phyloP scores from a whole-genome alignment of 2,888 invertebrate species.

The Hydraecia micacea region DNA sequence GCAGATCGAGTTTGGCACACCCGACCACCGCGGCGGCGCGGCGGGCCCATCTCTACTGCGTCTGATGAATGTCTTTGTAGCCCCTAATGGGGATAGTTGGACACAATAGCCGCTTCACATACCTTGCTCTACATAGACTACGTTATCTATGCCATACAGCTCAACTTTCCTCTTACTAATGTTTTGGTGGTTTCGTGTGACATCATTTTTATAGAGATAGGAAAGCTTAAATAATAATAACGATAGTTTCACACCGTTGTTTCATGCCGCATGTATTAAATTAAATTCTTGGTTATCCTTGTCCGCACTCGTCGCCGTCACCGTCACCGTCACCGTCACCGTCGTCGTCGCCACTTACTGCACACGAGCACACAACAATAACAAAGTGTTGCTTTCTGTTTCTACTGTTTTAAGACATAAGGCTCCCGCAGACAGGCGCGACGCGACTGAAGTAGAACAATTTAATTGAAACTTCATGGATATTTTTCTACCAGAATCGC shows the following conservation, averaged over 20 bases:
- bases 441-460: too few species aligned
- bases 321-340: not conserved
- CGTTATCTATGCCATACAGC: conserved; percentile 9
- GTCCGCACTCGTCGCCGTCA: not conserved
- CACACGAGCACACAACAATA: not conserved
- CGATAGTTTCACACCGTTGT: not conserved
- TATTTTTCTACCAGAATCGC: too few species aligned
- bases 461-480: too few species aligned
- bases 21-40: not conserved
- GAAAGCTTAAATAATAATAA: not conserved
- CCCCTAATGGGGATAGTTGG: conserved; percentile 49
- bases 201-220: not conserved
- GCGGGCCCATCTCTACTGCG: conserved; percentile 26
- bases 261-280: too few species aligned
- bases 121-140: not conserved
- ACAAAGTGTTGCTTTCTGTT: not conserved
- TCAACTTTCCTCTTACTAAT: conserved; percentile 21
- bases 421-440: too few species aligned
- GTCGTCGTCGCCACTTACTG: not conserved
- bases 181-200: conserved; percentile 1
- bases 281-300: not conserved
- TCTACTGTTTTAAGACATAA: not conserved
- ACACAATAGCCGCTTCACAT: conserved; percentile 35
- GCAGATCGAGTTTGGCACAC: not conserved
- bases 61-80: conserved; percentile 38